These are phyloP conservation scores for Anoplopoma fimbria DNA, from an alignment of 2,113 vertebrate genomes.

Conservation along the genomic window DNA sequence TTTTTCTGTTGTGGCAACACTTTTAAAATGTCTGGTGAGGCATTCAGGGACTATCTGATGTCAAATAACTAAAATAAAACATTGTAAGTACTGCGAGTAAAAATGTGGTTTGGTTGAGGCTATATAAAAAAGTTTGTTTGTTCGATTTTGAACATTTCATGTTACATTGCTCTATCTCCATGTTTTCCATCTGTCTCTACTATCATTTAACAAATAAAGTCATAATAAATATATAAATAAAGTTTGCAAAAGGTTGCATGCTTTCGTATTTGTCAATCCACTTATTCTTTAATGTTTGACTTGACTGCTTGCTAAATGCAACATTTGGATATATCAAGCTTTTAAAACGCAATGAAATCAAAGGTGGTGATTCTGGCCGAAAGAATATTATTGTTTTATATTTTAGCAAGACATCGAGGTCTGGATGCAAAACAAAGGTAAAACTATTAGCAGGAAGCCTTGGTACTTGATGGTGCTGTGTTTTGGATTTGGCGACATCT, in stretches of 20 bases:
- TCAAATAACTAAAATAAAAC: background rate
- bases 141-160: background rate
- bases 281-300: background rate
- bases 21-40: background rate
- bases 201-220: background rate
- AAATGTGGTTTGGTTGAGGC: no score
- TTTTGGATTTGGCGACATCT: no score
- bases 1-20: background rate
- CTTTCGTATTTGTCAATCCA: background rate
- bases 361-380: no score
- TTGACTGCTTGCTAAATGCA: background rate
- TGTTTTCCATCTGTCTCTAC: background rate
- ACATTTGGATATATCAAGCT: background rate
- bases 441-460: background rate
- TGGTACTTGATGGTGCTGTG: background rate
- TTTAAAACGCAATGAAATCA: background rate
- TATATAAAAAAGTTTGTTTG: no score
- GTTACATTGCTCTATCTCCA: background rate
- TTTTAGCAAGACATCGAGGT: background rate
- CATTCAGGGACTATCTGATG: background rate
- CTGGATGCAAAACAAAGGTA: background rate
- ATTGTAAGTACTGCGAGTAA: background rate
- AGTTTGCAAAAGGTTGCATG: background rate
- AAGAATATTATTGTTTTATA: background rate
- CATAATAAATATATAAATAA: background rate